Evolutionary conservation across 2,888 invertebrate species (phyloP).

Genomic region (Drosophila nigricruria): DNA sequence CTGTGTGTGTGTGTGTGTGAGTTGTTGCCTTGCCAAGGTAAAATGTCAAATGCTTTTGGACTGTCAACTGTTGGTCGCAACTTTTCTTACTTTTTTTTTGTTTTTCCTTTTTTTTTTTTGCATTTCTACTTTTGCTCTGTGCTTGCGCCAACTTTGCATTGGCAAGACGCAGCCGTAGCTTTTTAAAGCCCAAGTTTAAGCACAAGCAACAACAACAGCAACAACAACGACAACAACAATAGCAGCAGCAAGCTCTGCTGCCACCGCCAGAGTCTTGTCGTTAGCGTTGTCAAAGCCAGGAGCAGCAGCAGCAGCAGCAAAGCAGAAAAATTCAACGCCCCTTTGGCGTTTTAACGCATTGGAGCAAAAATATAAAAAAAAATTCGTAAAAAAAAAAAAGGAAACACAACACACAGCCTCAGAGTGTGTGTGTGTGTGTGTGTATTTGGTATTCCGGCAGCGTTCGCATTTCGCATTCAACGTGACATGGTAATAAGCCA

Average conservation of each 20-base stretch:
- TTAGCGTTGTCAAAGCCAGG: constrained; percentile 54
- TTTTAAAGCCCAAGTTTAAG: constrained; percentile 55
- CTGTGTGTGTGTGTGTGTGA: constrained; percentile 38
- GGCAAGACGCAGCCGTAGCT: constrained; percentile 28
- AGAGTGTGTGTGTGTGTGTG: constrained; percentile 22
- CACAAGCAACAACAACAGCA: constrained; percentile 34
- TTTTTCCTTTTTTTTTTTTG: constrained; percentile 19
- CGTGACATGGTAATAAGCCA: constrained; percentile 83
- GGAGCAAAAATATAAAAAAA: constrained; percentile 35
- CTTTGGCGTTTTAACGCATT: constrained; percentile 72
- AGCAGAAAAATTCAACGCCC: constrained; percentile 61
- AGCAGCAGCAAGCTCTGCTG: constrained; percentile 21
- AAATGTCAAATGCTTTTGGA: constrained; percentile 83
- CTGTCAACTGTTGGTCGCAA: constrained; percentile 81
- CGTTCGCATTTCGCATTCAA: constrained; percentile 73
- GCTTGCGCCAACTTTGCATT: constrained; percentile 58
- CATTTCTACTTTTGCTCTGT: constrained; percentile 15
- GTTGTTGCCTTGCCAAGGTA: constrained; percentile 78
- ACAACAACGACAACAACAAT: constrained; percentile 24
- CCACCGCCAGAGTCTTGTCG: constrained; percentile 45
- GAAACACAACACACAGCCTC: background rate
- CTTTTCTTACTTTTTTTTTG: constrained; percentile 40
- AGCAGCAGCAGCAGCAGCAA: constrained; percentile 6
- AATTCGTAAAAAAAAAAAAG: constrained; percentile 7
- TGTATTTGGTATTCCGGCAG: constrained; percentile 61